A percentile compares a stretch with the other conserved stretches of the same genome.
phyloP scores from a whole-genome alignment of 2,113 vertebrate species.

The Tetraodon nigroviridis region DNA sequence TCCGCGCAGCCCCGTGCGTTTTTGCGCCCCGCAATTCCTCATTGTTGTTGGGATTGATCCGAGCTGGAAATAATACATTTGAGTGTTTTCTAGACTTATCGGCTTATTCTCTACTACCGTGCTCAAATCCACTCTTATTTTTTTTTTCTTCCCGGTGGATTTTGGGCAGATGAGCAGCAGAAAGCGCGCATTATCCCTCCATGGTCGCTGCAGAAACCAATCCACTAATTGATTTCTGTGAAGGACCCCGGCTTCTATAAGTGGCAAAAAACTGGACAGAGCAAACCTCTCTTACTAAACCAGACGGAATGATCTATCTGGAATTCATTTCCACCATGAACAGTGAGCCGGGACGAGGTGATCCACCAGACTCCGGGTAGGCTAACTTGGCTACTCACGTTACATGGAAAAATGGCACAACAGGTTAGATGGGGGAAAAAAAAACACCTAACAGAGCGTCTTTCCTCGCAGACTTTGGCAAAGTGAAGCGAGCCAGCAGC shows the following conservation, averaged over 20 bases:
- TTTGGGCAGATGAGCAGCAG: conserved; percentile 38
- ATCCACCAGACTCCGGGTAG: conserved; percentile 9
- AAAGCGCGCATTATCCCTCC: conserved; percentile 33
- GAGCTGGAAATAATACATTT: conserved; percentile 57
- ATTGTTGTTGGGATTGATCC: conserved; percentile 49
- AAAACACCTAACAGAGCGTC: neutral
- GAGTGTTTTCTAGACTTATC: conserved; percentile 60
- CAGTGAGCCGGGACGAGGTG: neutral
- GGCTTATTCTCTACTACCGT: conserved; percentile 51
- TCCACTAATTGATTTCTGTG: conserved; percentile 44
- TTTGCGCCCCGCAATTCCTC: conserved; percentile 40
- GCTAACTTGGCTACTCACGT: conserved; percentile 34
- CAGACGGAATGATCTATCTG: neutral
- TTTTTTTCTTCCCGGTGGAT: conserved; percentile 52
- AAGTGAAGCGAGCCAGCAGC: neutral
- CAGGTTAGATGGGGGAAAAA: conserved; percentile 45
- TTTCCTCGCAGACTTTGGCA: neutral
- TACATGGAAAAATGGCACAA: conserved; percentile 44
- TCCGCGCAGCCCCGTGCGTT: conserved; percentile 14
- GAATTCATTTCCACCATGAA: conserved; percentile 27
- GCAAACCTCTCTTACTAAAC: neutral
- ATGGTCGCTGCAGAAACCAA: conserved; percentile 36
- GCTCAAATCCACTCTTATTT: conserved; percentile 56
- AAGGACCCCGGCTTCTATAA: conserved; percentile 8
- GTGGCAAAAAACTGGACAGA: conserved; percentile 17